These are phyloP conservation scores for Lineus longissimus DNA, from an alignment of 1,140 invertebrate genomes.

Conservation along the genomic window DNA sequence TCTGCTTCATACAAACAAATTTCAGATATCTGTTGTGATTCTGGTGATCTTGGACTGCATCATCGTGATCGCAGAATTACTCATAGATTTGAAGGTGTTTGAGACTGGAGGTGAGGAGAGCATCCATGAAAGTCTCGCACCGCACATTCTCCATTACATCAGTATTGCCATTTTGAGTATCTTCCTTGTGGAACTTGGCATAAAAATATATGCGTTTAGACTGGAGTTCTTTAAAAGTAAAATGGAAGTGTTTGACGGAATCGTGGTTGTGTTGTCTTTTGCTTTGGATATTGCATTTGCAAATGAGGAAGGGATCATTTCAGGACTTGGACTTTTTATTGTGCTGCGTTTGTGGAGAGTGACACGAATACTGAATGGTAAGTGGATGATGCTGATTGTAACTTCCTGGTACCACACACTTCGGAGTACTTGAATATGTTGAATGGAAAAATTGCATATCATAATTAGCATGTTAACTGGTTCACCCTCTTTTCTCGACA, in stretches of 20 bases:
- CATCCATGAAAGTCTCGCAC: conserved; percentile 17
- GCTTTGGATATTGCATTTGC: conserved; percentile 49
- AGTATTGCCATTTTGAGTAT: conserved; percentile 45
- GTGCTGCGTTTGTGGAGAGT: conserved; percentile 50
- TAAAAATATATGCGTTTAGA: conserved; percentile 48
- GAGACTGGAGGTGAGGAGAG: conserved; percentile 22
- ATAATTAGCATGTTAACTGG: too few relatives aligned
- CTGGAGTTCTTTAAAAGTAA: conserved; percentile 50
- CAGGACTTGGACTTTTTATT: conserved; percentile 46
- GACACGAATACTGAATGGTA: conserved; percentile 51
- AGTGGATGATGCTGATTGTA: too few relatives aligned
- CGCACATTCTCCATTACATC: conserved; percentile 43
- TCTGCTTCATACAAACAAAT: conserved; percentile 44
- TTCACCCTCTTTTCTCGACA: too few relatives aligned
- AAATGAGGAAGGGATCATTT: conserved; percentile 31
- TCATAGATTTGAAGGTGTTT: conserved; percentile 47
- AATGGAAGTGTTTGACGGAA: conserved; percentile 52
- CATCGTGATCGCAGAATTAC: conserved; percentile 45
- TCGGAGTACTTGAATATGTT: too few relatives aligned
- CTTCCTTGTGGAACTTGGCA: conserved; percentile 49
- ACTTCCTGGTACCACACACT: too few relatives aligned
- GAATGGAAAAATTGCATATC: too few relatives aligned
- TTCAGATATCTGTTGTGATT: conserved; percentile 45
- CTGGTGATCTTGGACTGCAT: conserved; percentile 48
- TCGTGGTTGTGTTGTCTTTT: conserved; percentile 51